Conservation (phyloP, 2,888 invertebrate genomes). For the Dioctria rufipes region DNA sequence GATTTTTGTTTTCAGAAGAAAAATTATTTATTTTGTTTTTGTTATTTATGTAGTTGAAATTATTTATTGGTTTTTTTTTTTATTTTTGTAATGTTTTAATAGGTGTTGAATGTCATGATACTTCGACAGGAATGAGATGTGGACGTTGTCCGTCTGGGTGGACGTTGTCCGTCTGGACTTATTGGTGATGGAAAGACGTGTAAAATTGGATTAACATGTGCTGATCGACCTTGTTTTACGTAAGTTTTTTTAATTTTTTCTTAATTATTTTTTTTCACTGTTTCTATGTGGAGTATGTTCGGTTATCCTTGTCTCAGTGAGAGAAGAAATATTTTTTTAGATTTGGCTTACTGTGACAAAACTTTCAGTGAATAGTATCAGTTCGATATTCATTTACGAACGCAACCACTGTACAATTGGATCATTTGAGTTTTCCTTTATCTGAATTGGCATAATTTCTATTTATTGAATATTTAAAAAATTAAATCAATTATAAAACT, state of each 20-base stretch:
- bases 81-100: not conserved
- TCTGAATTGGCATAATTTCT: no score
- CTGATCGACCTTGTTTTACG: slow-evolving; percentile 78
- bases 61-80: not conserved
- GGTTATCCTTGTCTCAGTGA: no score
- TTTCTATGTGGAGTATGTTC: no score
- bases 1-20: slow-evolving; percentile 30
- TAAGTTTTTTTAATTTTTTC: slow-evolving; percentile 66
- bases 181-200: slow-evolving; percentile 84
- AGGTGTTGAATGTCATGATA: slow-evolving; percentile 81
- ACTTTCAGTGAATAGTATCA: no score
- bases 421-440: no score
- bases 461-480: no score
- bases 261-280: not conserved
- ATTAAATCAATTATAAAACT: no score
- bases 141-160: slow-evolving; percentile 86
- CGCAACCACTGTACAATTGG: no score
- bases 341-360: no score
- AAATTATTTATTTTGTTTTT: not conserved
- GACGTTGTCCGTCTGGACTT: slow-evolving; percentile 81
- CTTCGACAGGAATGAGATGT: slow-evolving; percentile 80
- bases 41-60: not conserved
- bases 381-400: no score
- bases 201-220: slow-evolving; percentile 78
- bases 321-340: no score